Conservation (phyloP, 1,140 invertebrate species). For the Neotoxoptera formosana region DNA sequence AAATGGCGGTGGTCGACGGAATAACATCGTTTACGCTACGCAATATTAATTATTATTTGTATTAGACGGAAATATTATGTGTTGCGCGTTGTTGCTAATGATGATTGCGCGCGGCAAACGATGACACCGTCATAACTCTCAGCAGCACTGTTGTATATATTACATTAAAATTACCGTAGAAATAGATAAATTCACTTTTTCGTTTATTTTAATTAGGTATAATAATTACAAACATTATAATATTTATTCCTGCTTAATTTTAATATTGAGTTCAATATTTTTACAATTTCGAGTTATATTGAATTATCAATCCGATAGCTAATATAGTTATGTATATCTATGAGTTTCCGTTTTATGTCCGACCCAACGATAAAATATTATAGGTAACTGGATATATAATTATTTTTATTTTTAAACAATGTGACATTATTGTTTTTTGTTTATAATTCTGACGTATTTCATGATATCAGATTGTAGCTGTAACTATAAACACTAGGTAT, state of each 20-base stretch:
- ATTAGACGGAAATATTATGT: constrained; percentile 7
- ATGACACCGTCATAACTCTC: not conserved
- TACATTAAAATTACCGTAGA: not conserved
- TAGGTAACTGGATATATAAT: not conserved
- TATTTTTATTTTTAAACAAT: not conserved
- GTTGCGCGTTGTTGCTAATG: not conserved
- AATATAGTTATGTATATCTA: not conserved
- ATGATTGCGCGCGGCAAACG: not conserved
- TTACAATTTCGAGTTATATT: no score
- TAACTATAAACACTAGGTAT: no score
- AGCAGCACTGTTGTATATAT: not conserved
- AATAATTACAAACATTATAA: no score
- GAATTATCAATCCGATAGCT: not conserved
- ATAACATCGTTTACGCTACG: not conserved
- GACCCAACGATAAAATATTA: not conserved
- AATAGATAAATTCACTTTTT: not conserved
- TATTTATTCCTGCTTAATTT: no score
- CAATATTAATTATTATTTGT: constrained; percentile 19
- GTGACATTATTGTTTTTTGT: not conserved
- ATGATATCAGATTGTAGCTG: not conserved
- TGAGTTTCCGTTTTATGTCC: not conserved
- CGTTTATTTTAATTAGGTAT: no score
- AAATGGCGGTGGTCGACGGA: not conserved
- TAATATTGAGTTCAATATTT: no score
- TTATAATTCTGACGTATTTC: not conserved